A percentile compares a stretch with the other conserved stretches of the same genome.
Conservation (phyloP, 1,140 invertebrate species). For the Anthonomus grandis region DNA sequence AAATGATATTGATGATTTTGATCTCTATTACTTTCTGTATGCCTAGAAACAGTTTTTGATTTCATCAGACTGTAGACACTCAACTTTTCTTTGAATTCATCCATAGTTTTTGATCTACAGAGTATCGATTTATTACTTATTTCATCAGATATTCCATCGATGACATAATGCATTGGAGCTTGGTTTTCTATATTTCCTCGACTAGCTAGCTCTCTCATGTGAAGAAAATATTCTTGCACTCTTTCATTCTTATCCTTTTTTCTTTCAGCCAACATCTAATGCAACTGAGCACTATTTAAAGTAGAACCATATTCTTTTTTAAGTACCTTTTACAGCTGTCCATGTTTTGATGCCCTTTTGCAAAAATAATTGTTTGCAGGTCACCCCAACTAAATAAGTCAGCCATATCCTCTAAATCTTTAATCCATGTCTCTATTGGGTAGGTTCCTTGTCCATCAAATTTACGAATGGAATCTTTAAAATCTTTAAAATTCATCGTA, state of each 20-base stretch:
- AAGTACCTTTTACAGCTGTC: slow-evolving; percentile 31
- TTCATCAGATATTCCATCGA: slow-evolving; percentile 26
- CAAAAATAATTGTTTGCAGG: slow-evolving; percentile 3
- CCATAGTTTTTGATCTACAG: slow-evolving; percentile 16
- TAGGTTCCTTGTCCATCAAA: slow-evolving; percentile 32
- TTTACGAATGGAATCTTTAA: slow-evolving; percentile 28
- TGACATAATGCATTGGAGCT: slow-evolving; percentile 30
- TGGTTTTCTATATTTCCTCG: slow-evolving; percentile 34
- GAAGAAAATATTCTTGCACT: slow-evolving; percentile 41
- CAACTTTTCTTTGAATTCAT: slow-evolving; percentile 26
- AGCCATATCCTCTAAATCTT: slow-evolving; percentile 40
- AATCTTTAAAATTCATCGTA: slow-evolving; percentile 22
- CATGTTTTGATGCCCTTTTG: slow-evolving; percentile 35
- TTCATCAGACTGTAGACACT: slow-evolving; percentile 5
- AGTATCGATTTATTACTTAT: slow-evolving; percentile 14
- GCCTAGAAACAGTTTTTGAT: no score
- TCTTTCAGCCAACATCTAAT: slow-evolving; percentile 30
- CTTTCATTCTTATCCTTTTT: slow-evolving; percentile 36
- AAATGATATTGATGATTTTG: no score
- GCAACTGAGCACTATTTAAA: slow-evolving; percentile 25
- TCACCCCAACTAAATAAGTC: slow-evolving; percentile 30
- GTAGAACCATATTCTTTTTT: slow-evolving; percentile 30
- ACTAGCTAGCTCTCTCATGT: slow-evolving; percentile 41
- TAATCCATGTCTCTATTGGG: slow-evolving; percentile 35
- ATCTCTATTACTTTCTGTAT: no score